phyloP scores from a whole-genome alignment of 1,140 invertebrate genomes.

The Drosophila persimilis region DNA sequence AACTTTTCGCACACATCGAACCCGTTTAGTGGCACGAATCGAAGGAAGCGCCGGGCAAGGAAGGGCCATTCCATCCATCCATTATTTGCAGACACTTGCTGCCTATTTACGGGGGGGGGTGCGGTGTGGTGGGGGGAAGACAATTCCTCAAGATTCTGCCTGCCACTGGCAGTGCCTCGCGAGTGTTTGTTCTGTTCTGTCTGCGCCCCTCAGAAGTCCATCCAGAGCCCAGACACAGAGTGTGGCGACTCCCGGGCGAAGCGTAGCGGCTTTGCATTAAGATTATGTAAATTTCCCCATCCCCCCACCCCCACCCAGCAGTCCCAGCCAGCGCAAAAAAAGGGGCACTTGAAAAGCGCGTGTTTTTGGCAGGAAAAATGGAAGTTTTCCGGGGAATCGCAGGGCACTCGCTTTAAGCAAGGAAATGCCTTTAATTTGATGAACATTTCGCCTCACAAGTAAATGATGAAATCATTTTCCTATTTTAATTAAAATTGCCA shows the following conservation, averaged over 20 bases:
- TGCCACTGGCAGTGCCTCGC: background rate
- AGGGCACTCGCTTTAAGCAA: slow-evolving; percentile 18
- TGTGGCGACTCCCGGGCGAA: background rate
- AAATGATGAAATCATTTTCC: slow-evolving; percentile 64
- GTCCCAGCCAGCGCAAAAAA: slow-evolving; percentile 6
- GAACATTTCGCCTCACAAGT: slow-evolving; percentile 18
- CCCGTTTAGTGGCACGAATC: slow-evolving; percentile 57
- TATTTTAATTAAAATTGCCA: slow-evolving; percentile 73
- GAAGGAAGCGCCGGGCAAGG: background rate
- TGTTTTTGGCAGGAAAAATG: slow-evolving; percentile 60
- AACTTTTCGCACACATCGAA: slow-evolving; percentile 56
- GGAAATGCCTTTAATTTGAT: slow-evolving; percentile 48
- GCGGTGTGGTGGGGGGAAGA: background rate
- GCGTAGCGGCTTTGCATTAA: slow-evolving; percentile 60
- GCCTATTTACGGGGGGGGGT: background rate
- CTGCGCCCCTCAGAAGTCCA: slow-evolving; percentile 19
- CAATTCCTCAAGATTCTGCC: slow-evolving; percentile 22
- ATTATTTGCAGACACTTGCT: slow-evolving; percentile 70
- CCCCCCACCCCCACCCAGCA: background rate
- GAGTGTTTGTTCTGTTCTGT: slow-evolving; percentile 58
- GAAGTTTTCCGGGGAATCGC: slow-evolving; percentile 13
- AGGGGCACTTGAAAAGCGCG: slow-evolving; percentile 61
- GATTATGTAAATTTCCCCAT: slow-evolving; percentile 70
- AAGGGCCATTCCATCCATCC: slow-evolving; percentile 22
- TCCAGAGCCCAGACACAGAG: no score